These are phyloP conservation scores for Ctenopoma multispine DNA, from an alignment of 2,797 vertebrate species.

Conservation along the genomic window DNA sequence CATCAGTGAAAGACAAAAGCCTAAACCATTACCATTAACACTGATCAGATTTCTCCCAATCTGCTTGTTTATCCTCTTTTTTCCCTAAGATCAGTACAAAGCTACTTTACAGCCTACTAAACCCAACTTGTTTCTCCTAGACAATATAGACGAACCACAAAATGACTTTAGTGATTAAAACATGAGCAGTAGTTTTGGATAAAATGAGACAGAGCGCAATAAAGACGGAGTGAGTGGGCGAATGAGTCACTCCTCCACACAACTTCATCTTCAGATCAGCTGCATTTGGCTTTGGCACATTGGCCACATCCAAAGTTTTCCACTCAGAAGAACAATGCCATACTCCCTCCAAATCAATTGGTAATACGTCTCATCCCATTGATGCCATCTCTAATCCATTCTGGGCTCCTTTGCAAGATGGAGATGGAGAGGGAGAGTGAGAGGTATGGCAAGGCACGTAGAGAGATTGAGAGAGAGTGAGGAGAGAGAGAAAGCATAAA, in stretches of 20 bases:
- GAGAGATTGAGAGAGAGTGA: conserved; percentile 42
- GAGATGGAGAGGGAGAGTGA: conserved; percentile 69
- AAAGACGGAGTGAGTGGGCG: conserved; percentile 39
- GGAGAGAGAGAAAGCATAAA: conserved; percentile 68
- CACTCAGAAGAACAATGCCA: conserved; percentile 80
- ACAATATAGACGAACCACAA: conserved; percentile 73
- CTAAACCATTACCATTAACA: conserved; percentile 78
- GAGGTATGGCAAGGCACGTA: conserved; percentile 53
- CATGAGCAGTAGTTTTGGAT: conserved; percentile 64
- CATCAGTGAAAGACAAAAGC: conserved; percentile 72
- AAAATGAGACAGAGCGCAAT: conserved; percentile 53
- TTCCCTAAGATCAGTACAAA: conserved; percentile 77
- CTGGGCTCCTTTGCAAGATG: conserved; percentile 79
- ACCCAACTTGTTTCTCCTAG: conserved; percentile 67
- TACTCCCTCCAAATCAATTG: conserved; percentile 84
- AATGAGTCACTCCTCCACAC: conserved; percentile 44
- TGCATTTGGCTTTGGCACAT: conserved; percentile 68
- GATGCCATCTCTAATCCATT: conserved; percentile 88
- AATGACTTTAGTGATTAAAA: conserved; percentile 80
- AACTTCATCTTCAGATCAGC: conserved; percentile 76
- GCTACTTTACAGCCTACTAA: conserved; percentile 79
- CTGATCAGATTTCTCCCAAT: conserved; percentile 81
- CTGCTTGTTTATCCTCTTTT: conserved; percentile 81
- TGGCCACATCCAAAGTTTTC: conserved; percentile 81
- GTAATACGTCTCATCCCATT: conserved; percentile 86